phyloP scores from a whole-genome alignment of 2,888 invertebrate genomes.

The Priocnemis perturbator region DNA sequence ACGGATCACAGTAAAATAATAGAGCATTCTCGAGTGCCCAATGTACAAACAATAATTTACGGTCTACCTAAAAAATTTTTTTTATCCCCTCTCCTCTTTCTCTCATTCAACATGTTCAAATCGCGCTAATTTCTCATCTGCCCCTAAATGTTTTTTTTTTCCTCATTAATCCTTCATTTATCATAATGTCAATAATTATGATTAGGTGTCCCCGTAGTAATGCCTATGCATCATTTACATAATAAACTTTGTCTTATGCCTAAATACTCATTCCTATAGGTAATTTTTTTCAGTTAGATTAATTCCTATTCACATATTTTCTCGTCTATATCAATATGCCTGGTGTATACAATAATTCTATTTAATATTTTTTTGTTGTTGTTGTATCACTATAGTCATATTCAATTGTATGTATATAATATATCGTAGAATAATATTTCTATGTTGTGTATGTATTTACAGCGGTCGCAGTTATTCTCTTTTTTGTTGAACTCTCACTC shows the following conservation, averaged over 20 bases:
- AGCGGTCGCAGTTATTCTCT: constrained; percentile 55
- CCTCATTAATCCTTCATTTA: constrained; percentile 34
- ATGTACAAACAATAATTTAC: constrained; percentile 68
- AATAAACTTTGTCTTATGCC: constrained; percentile 65
- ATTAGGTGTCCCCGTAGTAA: constrained; percentile 63
- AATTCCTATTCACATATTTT: constrained; percentile 70
- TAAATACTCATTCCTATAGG: constrained; percentile 64
- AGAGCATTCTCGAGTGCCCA: constrained; percentile 64
- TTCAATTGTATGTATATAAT: constrained; percentile 60
- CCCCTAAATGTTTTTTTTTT: constrained; percentile 48
- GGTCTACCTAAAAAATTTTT: constrained; percentile 54
- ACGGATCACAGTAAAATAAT: constrained; percentile 67
- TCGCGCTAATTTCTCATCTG: constrained; percentile 56
- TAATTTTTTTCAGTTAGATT: constrained; percentile 64
- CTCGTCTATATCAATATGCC: constrained; percentile 68
- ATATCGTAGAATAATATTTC: constrained; percentile 67
- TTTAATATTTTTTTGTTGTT: constrained; percentile 52
- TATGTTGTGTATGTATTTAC: constrained; percentile 70
- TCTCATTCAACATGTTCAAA: constrained; percentile 55
- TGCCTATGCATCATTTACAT: constrained; percentile 67
- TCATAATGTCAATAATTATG: constrained; percentile 61
- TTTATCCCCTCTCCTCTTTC: constrained; percentile 26
- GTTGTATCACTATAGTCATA: constrained; percentile 60
- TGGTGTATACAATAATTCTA: constrained; percentile 71
- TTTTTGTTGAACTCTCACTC: constrained; percentile 42